These are phyloP conservation scores for Macaca nemestrina DNA, from an alignment of 2,113 vertebrate species.

Conservation along the genomic window DNA sequence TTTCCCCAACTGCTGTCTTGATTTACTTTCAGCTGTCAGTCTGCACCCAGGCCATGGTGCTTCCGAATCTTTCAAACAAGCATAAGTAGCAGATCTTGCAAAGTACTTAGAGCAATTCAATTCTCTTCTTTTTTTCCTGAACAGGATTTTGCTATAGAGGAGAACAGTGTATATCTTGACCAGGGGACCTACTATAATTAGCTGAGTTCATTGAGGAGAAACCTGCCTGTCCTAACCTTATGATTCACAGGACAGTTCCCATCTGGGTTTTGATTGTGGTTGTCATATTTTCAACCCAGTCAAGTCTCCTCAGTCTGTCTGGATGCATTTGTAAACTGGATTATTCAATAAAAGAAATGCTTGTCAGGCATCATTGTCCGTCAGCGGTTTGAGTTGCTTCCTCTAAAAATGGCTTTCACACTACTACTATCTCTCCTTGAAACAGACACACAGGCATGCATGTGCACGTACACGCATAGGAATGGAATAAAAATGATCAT, in stretches of 20 bases:
- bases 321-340: constrained; percentile 78
- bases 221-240: neutral
- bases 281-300: constrained; percentile 79
- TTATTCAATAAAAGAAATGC: constrained; percentile 79
- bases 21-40: constrained; percentile 72
- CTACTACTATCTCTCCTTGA: constrained; percentile 17
- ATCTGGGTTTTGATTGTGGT: constrained; percentile 62
- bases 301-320: constrained; percentile 73
- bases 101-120: constrained; percentile 52
- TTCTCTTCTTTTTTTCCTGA: constrained; percentile 55
- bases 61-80: constrained; percentile 68
- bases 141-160: constrained; percentile 49
- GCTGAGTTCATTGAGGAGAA: constrained; percentile 40
- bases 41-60: constrained; percentile 51
- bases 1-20: constrained; percentile 67
- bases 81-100: constrained; percentile 66
- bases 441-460: neutral
- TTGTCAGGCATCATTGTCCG: constrained; percentile 74
- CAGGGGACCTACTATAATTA: neutral
- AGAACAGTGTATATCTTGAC: constrained; percentile 19
- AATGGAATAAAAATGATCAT: constrained; percentile 51
- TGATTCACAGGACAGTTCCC: constrained; percentile 66
- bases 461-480: neutral
- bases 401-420: constrained; percentile 65
- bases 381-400: constrained; percentile 69